A percentile compares a stretch with the other conserved stretches of the same genome.
These are phyloP conservation scores for Zonotrichia leucophrys DNA, from an alignment of 2,113 vertebrate species.

Conservation along the genomic window DNA sequence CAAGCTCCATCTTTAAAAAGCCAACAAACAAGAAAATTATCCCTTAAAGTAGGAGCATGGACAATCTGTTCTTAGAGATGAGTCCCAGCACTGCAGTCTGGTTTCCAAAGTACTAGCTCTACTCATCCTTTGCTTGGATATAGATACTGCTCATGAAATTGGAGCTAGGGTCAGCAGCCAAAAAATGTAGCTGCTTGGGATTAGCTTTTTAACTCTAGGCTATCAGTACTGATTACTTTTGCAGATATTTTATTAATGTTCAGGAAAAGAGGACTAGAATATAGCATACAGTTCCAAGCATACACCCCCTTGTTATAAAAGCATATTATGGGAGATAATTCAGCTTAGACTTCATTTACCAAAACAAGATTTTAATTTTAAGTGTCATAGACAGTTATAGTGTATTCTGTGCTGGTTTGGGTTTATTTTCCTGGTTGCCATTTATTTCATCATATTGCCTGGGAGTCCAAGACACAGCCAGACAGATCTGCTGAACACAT, in stretches of 20 bases:
- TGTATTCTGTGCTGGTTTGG: background rate
- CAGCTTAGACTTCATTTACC: background rate
- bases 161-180: background rate
- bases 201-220: background rate
- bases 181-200: background rate
- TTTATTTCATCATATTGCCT: constrained; percentile 32
- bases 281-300: background rate
- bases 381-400: background rate
- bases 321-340: background rate
- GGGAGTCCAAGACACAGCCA: constrained; percentile 22
- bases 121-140: background rate
- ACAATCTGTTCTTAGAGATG: background rate
- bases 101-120: background rate
- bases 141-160: background rate
- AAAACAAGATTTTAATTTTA: background rate
- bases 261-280: background rate
- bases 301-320: background rate
- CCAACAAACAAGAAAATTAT: background rate
- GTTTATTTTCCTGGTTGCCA: constrained; percentile 23
- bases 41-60: background rate
- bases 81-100: background rate
- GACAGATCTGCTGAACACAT: constrained; percentile 64
- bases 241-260: background rate
- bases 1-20: background rate
- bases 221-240: background rate